Evolutionary conservation across 2,888 invertebrate species (phyloP).

Genomic region (Metalampra italica): DNA sequence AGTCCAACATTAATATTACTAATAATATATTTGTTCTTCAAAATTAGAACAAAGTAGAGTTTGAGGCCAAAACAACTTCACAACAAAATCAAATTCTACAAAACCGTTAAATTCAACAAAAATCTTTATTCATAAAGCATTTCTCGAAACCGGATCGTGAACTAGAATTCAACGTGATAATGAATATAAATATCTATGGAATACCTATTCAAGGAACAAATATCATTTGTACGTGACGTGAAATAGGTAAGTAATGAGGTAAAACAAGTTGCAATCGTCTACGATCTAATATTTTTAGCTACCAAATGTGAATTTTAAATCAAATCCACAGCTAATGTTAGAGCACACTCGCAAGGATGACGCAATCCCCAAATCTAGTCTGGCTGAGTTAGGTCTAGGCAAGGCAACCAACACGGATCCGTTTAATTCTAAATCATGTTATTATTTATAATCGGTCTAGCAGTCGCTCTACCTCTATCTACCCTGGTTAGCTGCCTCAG

Average conservation of each 20-base stretch:
- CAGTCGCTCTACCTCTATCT: neutral
- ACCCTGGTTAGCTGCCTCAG: neutral
- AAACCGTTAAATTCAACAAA: too few relatives aligned
- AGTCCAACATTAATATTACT: too few relatives aligned
- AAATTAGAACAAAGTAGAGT: too few relatives aligned
- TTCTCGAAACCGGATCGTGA: too few relatives aligned
- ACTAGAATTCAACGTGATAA: too few relatives aligned
- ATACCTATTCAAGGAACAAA: too few relatives aligned
- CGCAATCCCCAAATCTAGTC: slow-evolving; percentile 40
- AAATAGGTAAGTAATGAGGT: neutral
- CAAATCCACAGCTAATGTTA: slow-evolving; percentile 3
- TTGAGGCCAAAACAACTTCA: too few relatives aligned
- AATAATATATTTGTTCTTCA: too few relatives aligned
- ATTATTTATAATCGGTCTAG: neutral
- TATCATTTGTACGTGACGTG: too few relatives aligned
- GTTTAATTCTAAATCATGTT: neutral
- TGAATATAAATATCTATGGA: too few relatives aligned
- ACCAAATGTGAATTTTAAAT: slow-evolving; percentile 34
- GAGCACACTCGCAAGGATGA: slow-evolving; percentile 23
- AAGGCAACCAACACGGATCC: slow-evolving; percentile 15
- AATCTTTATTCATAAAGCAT: too few relatives aligned
- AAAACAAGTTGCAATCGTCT: neutral
- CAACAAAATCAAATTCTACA: too few relatives aligned
- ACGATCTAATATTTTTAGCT: slow-evolving; percentile 6
- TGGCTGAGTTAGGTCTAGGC: slow-evolving; percentile 21